Evolutionary conservation across 2,797 vertebrate genomes (phyloP).

Genomic region (Pachyuromys duprasi): DNA sequence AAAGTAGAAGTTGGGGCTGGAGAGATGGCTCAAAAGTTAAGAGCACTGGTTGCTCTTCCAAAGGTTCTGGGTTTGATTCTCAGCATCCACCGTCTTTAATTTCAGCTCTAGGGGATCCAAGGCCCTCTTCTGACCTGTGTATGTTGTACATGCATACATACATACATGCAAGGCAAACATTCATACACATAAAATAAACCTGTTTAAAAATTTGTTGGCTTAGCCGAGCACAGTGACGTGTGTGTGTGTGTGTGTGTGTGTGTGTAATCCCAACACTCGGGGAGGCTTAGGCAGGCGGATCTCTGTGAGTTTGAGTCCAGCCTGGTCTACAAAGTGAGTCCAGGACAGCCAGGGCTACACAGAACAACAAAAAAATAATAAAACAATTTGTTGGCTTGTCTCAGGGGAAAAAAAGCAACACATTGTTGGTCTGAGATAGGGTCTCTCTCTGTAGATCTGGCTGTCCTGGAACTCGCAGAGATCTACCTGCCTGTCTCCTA

Average conservation of each 20-base stretch:
- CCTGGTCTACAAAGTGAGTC: too few relatives aligned
- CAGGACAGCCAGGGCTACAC: too few relatives aligned
- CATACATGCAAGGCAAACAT: not conserved
- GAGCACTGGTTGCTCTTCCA: not conserved
- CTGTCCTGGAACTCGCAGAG: not conserved
- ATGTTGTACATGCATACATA: not conserved
- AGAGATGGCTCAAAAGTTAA: not conserved
- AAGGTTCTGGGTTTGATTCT: not conserved
- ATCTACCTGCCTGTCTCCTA: not conserved
- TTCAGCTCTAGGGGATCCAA: not conserved
- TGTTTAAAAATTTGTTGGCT: too few relatives aligned
- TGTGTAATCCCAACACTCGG: too few relatives aligned
- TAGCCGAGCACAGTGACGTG: too few relatives aligned
- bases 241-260: too few relatives aligned
- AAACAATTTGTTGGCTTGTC: too few relatives aligned
- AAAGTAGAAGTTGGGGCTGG: not conserved
- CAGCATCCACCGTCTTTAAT: not conserved
- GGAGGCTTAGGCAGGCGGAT: too few relatives aligned
- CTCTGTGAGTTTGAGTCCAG: too few relatives aligned
- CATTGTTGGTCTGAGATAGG: not conserved
- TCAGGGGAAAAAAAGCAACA: not conserved
- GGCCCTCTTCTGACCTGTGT: not conserved
- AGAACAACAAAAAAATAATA: too few relatives aligned
- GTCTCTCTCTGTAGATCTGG: not conserved
- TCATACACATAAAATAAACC: too few relatives aligned